Conservation (phyloP, 1,140 invertebrate genomes). For the Lepidotrigona ventralis region DNA sequence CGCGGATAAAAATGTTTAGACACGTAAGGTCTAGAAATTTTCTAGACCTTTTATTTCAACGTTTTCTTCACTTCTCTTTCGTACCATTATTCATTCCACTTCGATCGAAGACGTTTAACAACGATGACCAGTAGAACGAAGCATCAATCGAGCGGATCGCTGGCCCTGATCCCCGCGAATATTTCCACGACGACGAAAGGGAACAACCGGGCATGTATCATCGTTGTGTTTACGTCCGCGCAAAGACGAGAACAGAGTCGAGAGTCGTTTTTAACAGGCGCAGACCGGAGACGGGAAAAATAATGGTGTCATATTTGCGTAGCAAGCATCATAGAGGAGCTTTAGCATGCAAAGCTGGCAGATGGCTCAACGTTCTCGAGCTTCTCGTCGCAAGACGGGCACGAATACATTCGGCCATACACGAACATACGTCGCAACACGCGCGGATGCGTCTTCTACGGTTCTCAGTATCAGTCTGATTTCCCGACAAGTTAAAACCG, state of each 20-base stretch:
- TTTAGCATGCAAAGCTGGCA: slow-evolving; percentile 73
- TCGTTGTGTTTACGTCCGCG: slow-evolving; percentile 26
- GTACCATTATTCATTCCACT: background rate
- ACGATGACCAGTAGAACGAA: background rate
- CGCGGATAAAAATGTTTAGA: background rate
- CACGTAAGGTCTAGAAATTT: background rate
- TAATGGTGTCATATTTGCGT: slow-evolving; percentile 74
- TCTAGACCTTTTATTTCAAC: background rate
- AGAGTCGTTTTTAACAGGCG: slow-evolving; percentile 60
- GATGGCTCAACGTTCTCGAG: slow-evolving; percentile 70
- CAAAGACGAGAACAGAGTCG: slow-evolving; percentile 22
- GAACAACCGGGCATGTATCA: slow-evolving; percentile 11
- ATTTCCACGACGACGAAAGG: background rate
- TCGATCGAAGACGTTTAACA: background rate
- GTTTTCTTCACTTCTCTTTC: background rate
- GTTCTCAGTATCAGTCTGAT: slow-evolving; percentile 18
- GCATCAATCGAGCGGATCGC: background rate
- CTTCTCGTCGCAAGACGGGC: slow-evolving; percentile 66
- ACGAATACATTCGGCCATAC: slow-evolving; percentile 56
- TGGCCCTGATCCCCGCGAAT: background rate
- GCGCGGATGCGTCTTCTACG: slow-evolving; percentile 28
- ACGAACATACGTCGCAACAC: slow-evolving; percentile 49
- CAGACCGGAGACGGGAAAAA: slow-evolving; percentile 59
- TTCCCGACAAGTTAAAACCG: slow-evolving; percentile 19
- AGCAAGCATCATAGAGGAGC: slow-evolving; percentile 74